These are phyloP conservation scores for Dyspetes luteomarginatus DNA, from an alignment of 2,888 invertebrate species.

Conservation along the genomic window DNA sequence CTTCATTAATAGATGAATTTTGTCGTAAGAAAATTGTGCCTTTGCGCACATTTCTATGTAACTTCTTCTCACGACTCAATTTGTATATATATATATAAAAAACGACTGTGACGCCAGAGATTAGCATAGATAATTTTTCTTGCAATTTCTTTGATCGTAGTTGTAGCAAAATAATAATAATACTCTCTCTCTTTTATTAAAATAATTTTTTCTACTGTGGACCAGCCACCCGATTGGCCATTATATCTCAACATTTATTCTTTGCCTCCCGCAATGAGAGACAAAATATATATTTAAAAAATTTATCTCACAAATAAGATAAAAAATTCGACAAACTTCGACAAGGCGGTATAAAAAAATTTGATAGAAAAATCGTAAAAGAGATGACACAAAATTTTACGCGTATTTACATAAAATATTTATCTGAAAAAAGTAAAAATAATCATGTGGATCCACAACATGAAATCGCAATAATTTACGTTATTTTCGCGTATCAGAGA, in stretches of 20 bases:
- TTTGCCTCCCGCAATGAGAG: neutral
- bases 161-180: neutral
- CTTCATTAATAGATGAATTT: constrained; percentile 22
- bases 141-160: neutral
- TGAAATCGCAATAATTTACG: no score
- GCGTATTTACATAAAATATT: no score
- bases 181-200: neutral
- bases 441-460: no score
- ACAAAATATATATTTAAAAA: neutral
- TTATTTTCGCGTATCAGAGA: no score
- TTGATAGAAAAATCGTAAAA: constrained; percentile 59
- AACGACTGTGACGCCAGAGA: neutral
- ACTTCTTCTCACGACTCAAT: neutral
- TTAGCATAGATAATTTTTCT: neutral
- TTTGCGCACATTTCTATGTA: neutral
- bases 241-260: neutral
- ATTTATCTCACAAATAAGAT: constrained; percentile 29
- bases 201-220: neutral
- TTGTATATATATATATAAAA: no score
- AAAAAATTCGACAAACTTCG: constrained; percentile 41
- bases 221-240: neutral
- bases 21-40: neutral
- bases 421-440: no score
- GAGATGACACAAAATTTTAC: constrained; percentile 46
- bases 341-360: constrained; percentile 45